A percentile compares a stretch with the other conserved stretches of the same genome.
phyloP scores from a whole-genome alignment of 2,113 vertebrate species.

The Nicator chloris region DNA sequence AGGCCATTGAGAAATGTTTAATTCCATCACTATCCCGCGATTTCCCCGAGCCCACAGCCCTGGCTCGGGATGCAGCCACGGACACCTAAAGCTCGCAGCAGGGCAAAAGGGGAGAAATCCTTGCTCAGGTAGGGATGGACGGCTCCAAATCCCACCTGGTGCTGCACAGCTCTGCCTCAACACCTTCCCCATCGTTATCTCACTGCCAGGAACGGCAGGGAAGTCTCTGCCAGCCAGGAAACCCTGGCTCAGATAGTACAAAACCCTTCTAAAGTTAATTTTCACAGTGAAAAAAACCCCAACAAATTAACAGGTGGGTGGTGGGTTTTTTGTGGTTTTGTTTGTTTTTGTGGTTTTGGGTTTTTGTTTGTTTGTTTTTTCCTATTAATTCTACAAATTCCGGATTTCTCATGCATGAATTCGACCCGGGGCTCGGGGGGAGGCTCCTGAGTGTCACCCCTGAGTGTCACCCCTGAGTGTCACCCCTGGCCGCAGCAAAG shows the following conservation, averaged over 20 bases:
- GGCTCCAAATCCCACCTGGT: not conserved
- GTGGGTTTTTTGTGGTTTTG: too few relatives aligned
- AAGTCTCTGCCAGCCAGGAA: not conserved
- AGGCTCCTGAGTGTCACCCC: not conserved
- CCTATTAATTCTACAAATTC: not conserved
- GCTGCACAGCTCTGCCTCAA: not conserved
- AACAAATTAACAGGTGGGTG: not conserved
- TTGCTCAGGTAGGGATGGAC: not conserved
- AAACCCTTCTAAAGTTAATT: not conserved
- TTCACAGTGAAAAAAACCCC: not conserved
- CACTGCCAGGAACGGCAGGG: not conserved
- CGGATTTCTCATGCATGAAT: not conserved
- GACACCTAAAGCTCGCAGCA: too few relatives aligned
- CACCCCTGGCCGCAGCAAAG: not conserved
- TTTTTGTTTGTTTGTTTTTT: not conserved
- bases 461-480: not conserved
- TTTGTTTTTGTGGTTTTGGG: too few relatives aligned
- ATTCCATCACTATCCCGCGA: not conserved
- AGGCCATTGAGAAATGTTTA: conserved; percentile 56
- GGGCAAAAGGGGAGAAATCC: not conserved
- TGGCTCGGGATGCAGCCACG: fast-evolving
- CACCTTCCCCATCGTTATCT: not conserved
- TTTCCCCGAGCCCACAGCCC: not conserved
- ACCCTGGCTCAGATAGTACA: not conserved
- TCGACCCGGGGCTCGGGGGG: not conserved